Percentiles rank a stretch among this genome's conserved stretches.
Evolutionary conservation across 2,113 vertebrate genomes (phyloP).

Genomic region (Lamprotornis superbus): DNA sequence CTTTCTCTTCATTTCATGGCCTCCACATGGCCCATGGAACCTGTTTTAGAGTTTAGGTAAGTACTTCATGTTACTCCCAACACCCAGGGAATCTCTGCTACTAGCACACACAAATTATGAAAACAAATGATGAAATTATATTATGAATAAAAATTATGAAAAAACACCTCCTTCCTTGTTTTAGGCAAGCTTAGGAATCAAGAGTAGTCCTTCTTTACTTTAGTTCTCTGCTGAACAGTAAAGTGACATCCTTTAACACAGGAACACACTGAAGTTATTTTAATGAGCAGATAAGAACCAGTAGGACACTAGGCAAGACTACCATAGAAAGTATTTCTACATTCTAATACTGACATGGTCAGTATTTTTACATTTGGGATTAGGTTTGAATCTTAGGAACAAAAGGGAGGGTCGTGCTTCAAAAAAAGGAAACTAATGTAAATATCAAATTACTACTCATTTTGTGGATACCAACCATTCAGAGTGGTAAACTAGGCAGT

Average conservation of each 20-base stretch:
- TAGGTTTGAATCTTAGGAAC: background rate
- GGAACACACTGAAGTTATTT: background rate
- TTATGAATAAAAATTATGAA: background rate
- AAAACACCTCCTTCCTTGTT: background rate
- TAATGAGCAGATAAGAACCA: background rate
- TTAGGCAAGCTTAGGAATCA: background rate
- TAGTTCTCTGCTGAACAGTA: background rate
- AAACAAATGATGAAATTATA: background rate
- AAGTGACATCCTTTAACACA: background rate
- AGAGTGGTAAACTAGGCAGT: background rate
- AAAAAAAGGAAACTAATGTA: background rate
- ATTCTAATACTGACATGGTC: background rate
- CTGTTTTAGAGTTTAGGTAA: background rate
- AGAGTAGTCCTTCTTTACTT: background rate
- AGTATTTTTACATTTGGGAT: background rate
- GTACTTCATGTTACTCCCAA: background rate
- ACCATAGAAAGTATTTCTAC: background rate
- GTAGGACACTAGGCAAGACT: background rate
- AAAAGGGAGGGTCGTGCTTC: rapidly evolving
- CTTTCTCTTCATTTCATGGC: background rate
- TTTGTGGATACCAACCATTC: background rate
- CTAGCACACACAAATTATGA: background rate
- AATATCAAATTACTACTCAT: background rate
- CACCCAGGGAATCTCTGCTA: background rate
- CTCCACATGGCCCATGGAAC: background rate